Conservation (phyloP, 1,140 invertebrate species). For the Gonatopus flavifemur region DNA sequence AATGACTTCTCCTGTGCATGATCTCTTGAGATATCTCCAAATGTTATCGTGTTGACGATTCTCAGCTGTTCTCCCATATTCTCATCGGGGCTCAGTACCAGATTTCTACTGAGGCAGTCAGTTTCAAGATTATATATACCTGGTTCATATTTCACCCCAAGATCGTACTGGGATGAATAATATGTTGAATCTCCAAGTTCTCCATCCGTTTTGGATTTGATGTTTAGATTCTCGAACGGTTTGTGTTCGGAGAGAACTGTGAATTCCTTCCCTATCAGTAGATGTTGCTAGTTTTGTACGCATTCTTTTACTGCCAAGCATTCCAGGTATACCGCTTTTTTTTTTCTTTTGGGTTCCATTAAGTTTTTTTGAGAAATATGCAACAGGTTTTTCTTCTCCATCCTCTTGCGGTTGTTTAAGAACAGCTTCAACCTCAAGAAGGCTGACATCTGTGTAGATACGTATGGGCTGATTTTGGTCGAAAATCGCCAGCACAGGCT, state of each 20-base stretch:
- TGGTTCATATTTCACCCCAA: too few relatives aligned
- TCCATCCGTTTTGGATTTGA: background rate
- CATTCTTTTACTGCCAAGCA: background rate
- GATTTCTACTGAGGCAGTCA: too few relatives aligned
- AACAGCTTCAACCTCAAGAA: background rate
- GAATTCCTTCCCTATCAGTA: background rate
- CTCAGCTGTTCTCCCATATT: background rate
- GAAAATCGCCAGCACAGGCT: background rate
- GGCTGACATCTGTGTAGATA: background rate
- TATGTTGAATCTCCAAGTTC: background rate
- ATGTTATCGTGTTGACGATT: background rate
- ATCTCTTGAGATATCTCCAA: background rate
- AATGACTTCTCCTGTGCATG: background rate
- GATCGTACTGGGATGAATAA: background rate
- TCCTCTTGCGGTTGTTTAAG: background rate
- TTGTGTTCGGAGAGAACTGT: background rate
- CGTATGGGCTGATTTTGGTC: background rate
- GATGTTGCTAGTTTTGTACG: background rate
- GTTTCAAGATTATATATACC: too few relatives aligned
- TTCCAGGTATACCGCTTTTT: background rate
- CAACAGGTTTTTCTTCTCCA: background rate
- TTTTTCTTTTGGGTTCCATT: background rate
- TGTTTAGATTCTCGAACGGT: background rate
- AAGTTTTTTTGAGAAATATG: background rate
- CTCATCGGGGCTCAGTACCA: too few relatives aligned